phyloP scores from a whole-genome alignment of 2,797 vertebrate species.

The Leuciscus waleckii region DNA sequence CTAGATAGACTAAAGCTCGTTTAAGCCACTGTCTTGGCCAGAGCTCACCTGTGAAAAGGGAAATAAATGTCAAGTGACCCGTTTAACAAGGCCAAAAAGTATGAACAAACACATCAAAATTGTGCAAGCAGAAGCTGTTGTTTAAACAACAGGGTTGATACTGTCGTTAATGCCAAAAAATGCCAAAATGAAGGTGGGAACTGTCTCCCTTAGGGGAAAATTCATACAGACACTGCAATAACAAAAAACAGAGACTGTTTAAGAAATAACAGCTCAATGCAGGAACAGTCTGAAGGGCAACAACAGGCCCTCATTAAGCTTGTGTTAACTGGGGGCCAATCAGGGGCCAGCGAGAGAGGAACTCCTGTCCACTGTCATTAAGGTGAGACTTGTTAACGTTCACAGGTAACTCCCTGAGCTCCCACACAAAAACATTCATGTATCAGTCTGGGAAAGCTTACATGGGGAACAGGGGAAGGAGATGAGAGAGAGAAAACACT shows the following conservation, averaged over 20 bases:
- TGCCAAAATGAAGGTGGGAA: constrained; percentile 17
- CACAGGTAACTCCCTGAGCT: constrained; percentile 64
- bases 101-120: constrained; percentile 31
- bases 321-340: constrained; percentile 61
- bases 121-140: constrained; percentile 12
- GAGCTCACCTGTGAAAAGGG: neutral
- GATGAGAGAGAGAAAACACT: constrained; percentile 6
- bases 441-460: constrained; percentile 48
- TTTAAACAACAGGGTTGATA: constrained; percentile 29
- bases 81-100: constrained; percentile 17
- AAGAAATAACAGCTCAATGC: constrained; percentile 61
- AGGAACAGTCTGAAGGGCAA: constrained; percentile 54
- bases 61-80: neutral
- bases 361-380: constrained; percentile 63
- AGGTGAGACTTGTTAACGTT: constrained; percentile 63
- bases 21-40: neutral
- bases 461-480: neutral
- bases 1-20: neutral
- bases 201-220: constrained; percentile 53
- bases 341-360: constrained; percentile 55
- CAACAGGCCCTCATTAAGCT: constrained; percentile 59
- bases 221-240: constrained; percentile 51
- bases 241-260: constrained; percentile 60
- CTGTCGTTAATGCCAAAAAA: constrained; percentile 27
- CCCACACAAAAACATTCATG: constrained; percentile 33